Percentiles rank a stretch among this genome's conserved stretches.
phyloP scores from a whole-genome alignment of 2,113 vertebrate genomes.

The Motacilla alba region DNA sequence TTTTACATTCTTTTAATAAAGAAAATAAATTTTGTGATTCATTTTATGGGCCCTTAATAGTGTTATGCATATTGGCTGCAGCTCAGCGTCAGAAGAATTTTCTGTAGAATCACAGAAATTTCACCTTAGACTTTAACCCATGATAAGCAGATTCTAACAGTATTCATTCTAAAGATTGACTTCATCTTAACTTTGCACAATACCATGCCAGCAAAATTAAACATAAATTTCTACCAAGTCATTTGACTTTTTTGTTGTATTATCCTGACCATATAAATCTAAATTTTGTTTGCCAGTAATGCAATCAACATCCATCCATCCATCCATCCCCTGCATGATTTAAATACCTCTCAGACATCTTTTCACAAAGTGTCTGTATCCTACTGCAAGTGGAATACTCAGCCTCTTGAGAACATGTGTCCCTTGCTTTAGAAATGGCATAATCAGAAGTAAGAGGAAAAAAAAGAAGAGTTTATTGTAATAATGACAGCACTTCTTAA shows the following conservation, averaged over 20 bases:
- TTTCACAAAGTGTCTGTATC: neutral
- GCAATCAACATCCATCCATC: neutral
- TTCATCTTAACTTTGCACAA: neutral
- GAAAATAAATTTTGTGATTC: conserved; percentile 4
- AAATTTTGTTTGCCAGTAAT: neutral
- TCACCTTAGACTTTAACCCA: neutral
- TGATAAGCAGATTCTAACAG: neutral
- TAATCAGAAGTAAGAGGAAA: neutral
- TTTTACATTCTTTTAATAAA: conserved; percentile 21
- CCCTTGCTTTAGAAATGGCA: neutral
- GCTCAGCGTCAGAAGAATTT: neutral
- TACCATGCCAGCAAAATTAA: neutral
- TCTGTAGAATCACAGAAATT: neutral
- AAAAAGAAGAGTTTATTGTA: neutral
- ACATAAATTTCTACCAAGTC: neutral
- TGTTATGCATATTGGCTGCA: neutral
- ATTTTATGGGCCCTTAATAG: neutral
- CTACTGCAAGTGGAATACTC: neutral
- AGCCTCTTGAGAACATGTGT: neutral
- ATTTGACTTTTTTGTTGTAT: neutral
- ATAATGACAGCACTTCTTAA: neutral
- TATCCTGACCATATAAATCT: neutral
- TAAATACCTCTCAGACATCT: neutral
- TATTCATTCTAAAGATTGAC: neutral
- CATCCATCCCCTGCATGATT: neutral